phyloP scores from a whole-genome alignment of 2,797 vertebrate genomes.

The Oreochromis grahami region DNA sequence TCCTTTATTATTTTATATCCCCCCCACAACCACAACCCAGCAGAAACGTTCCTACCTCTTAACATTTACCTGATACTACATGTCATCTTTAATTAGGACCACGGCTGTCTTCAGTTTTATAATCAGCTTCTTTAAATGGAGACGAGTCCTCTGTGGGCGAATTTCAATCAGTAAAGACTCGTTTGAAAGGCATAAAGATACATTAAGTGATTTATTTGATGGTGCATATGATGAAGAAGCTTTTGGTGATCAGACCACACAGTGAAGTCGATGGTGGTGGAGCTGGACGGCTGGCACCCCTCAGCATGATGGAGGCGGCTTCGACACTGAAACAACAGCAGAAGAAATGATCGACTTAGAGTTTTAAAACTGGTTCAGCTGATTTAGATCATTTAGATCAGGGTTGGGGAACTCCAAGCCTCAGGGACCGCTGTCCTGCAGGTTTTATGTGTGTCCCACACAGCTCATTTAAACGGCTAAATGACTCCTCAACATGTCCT shows the following conservation, averaged over 20 bases:
- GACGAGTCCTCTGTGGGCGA: rapidly evolving
- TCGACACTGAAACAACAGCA: neutral
- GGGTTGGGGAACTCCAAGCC: neutral
- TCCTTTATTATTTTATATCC: too few species aligned
- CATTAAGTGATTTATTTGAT: neutral
- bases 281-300: neutral
- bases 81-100: neutral
- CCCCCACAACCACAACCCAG: too few species aligned
- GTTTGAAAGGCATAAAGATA: neutral
- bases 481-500: too few species aligned
- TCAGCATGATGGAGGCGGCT: neutral
- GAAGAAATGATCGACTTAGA: neutral
- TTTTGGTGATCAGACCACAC: neutral
- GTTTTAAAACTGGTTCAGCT: neutral
- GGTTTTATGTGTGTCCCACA: too few species aligned
- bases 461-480: too few species aligned
- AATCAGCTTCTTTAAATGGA: neutral
- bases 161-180: neutral
- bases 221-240: neutral
- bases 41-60: too few species aligned
- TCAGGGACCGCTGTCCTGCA: rapidly evolving
- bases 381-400: neutral
- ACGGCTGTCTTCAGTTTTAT: neutral
- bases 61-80: too few species aligned
- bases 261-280: rapidly evolving